These are phyloP conservation scores for Phyllotreta cruciferae DNA, from an alignment of 2,888 invertebrate genomes.

Conservation along the genomic window DNA sequence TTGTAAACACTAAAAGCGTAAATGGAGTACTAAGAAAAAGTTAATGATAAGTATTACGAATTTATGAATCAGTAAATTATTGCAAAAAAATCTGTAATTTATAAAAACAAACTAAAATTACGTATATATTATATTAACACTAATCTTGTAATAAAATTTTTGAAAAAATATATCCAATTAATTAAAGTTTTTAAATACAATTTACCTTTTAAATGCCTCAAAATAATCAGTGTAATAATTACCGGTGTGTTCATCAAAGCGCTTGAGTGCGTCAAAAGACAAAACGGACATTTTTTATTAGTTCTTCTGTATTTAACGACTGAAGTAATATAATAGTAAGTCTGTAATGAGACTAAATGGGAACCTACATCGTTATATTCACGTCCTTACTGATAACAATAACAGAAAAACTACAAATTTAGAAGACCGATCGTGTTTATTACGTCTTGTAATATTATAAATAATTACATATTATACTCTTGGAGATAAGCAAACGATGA, in stretches of 20 bases:
- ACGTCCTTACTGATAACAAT: conserved; percentile 6
- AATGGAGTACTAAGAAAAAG: too few species aligned
- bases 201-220: conserved; percentile 31
- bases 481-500: too few species aligned
- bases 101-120: conserved; percentile 1
- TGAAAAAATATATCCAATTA: too few species aligned
- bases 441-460: background rate
- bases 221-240: conserved; percentile 26
- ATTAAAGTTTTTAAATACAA: background rate
- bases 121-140: background rate
- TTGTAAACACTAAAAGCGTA: too few species aligned
- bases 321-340: too few species aligned
- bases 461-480: too few species aligned
- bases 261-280: conserved; percentile 22
- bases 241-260: conserved; percentile 24
- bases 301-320: background rate
- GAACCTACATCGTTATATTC: background rate
- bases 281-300: conserved; percentile 21
- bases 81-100: background rate
- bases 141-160: background rate
- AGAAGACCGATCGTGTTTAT: conserved; percentile 14
- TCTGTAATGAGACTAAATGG: too few species aligned
- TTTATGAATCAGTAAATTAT: too few species aligned
- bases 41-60: too few species aligned
- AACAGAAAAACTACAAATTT: conserved; percentile 3